Percentiles rank a stretch among this genome's conserved stretches.
phyloP scores from a whole-genome alignment of 2,113 vertebrate species.

The Felis chaus region DNA sequence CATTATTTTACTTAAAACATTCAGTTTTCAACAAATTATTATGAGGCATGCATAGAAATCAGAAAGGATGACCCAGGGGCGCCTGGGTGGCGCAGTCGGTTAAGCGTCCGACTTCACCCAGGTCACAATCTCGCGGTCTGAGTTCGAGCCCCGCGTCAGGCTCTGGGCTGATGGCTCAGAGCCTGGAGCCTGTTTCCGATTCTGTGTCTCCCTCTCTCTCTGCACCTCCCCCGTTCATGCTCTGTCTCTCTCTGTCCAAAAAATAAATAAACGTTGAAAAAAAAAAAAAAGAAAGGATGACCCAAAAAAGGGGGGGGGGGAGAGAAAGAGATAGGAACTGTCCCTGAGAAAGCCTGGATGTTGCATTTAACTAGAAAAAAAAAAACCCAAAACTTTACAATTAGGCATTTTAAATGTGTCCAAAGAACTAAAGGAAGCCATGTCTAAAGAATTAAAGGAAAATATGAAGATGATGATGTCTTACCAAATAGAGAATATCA shows the following conservation, averaged over 20 bases:
- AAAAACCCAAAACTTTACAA: background rate
- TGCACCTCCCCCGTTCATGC: no score
- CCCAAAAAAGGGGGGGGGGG: background rate
- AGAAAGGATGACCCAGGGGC: background rate
- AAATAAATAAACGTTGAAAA: no score
- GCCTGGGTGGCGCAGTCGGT: no score
- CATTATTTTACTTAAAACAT: background rate
- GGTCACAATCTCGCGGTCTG: no score
- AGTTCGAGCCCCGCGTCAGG: no score
- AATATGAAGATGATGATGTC: background rate
- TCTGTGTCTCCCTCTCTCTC: no score
- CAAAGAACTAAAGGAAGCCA: background rate
- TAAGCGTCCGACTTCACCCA: no score
- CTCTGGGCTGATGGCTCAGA: no score
- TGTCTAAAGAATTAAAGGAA: background rate
- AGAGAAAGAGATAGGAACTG: background rate
- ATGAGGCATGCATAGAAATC: background rate
- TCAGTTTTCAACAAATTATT: background rate
- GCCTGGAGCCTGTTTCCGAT: no score
- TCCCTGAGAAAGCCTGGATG: background rate
- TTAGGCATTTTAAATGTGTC: background rate
- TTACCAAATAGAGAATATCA: background rate
- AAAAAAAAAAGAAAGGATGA: background rate
- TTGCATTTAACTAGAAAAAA: background rate
- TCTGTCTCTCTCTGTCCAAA: no score